Evolutionary conservation across 1,140 invertebrate genomes (phyloP).

Genomic region (Listronotus oregonensis): DNA sequence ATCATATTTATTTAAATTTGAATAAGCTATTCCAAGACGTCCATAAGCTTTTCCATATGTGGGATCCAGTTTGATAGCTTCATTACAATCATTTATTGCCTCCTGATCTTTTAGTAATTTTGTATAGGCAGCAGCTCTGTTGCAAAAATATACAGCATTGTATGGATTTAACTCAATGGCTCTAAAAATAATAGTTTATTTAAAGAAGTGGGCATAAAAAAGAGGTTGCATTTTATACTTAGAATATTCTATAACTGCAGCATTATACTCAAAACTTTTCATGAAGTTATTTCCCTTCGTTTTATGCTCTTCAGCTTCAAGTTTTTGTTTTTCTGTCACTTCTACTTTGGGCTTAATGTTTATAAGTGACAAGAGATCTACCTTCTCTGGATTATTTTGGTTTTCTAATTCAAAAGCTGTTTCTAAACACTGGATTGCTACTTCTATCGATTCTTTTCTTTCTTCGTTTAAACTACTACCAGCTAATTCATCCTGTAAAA

Average conservation of each 20-base stretch:
- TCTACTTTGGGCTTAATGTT: constrained; percentile 24
- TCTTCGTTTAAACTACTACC: constrained; percentile 39
- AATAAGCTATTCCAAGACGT: constrained; percentile 87
- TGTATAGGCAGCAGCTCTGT: constrained; percentile 89
- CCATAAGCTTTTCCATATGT: constrained; percentile 95
- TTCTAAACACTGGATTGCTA: constrained; percentile 78
- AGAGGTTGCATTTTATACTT: constrained; percentile 59
- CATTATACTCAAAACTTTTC: constrained; percentile 77
- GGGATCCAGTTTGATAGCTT: constrained; percentile 85
- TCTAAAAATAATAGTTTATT: constrained; percentile 54
- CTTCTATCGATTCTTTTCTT: constrained; percentile 69
- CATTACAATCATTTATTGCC: constrained; percentile 88
- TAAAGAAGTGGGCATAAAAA: neutral
- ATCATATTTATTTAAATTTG: constrained; percentile 77
- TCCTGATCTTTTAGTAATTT: constrained; percentile 79
- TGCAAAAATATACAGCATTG: constrained; percentile 95
- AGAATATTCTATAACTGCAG: constrained; percentile 82
- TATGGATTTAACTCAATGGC: constrained; percentile 83
- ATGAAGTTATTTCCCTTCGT: constrained; percentile 87
- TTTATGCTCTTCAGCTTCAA: constrained; percentile 76
- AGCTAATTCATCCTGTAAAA: constrained; percentile 38
- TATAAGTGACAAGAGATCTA: constrained; percentile 44
- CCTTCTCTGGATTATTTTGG: constrained; percentile 16
- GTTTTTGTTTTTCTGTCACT: constrained; percentile 59
- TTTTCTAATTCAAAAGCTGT: constrained; percentile 63